These are phyloP conservation scores for Xenopus petersii DNA, from an alignment of 2,797 vertebrate genomes.

Conservation along the genomic window DNA sequence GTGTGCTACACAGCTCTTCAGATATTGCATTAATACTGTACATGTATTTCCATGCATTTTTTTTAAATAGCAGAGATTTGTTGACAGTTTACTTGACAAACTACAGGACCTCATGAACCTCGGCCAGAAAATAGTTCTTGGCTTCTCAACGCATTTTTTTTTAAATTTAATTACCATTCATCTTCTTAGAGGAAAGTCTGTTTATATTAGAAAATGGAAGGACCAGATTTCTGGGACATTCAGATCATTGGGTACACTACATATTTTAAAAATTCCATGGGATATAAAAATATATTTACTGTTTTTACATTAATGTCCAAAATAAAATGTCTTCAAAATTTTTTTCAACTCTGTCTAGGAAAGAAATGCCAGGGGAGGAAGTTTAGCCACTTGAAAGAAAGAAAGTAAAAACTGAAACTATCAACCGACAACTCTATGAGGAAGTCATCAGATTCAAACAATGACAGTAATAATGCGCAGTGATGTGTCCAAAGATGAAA, in stretches of 20 bases:
- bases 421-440: too few species aligned
- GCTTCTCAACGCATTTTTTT: slow-evolving; percentile 11
- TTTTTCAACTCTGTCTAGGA: slow-evolving; percentile 3
- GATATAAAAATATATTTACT: background rate
- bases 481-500: too few species aligned
- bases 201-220: slow-evolving; percentile 18
- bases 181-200: slow-evolving; percentile 13
- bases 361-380: background rate
- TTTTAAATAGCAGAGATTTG: slow-evolving; percentile 9
- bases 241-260: background rate
- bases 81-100: slow-evolving; percentile 16
- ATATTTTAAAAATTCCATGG: background rate
- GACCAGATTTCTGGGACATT: slow-evolving; percentile 16
- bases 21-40: background rate
- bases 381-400: background rate
- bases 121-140: slow-evolving; percentile 17
- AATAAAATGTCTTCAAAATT: background rate
- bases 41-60: background rate
- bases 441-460: too few species aligned
- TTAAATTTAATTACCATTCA: slow-evolving; percentile 15
- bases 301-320: background rate
- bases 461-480: too few species aligned
- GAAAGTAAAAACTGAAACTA: background rate
- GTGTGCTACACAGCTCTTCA: too few species aligned
- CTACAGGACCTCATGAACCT: background rate